Evolutionary conservation across 2,888 invertebrate genomes (phyloP), one percentile per base, ranked within the genome.

Genomic region (Scrobipalpa costella): DNA sequence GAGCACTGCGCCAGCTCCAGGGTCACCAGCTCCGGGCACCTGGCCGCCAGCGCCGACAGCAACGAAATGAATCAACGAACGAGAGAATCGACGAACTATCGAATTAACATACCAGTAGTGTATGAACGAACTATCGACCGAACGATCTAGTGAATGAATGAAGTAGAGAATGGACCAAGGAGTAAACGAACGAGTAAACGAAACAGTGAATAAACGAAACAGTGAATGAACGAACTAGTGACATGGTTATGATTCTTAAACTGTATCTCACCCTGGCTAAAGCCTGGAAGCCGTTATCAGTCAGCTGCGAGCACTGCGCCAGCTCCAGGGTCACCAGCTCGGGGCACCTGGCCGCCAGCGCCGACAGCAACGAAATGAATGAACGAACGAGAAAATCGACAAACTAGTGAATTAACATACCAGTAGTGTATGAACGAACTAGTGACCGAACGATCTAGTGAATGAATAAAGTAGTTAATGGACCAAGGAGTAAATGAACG

Each of bases 271-370:
- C 97, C 93, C 95, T 95, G 15, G 98, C 97, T 68, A 99, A 92
- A 15, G 98, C 97, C 88, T 98, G 97, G 92, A 99, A 99, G 65
- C 99, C 99, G 69, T 95, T 95, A 84, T 99, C 99, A 9, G 99
- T 98, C 77, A 99, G 96, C 79, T 97, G 97, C 60, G 95, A 95
- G 88, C 99, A 99, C 70, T 97, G 96, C 52, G 99, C 98, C 73
- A 99, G 96, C 92, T 99, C 99, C 66, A 99, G 90, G 3, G 98
- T 98, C 77, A 95, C 96, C 69, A 99, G 93, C 73, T 95, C 94
- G 58, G 95, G 95, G 86, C 98, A 98, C 81, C 95, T 94, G 78
- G 96, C 95, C 62, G 98, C 98, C 68, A 99, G 88, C 49, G 98
- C 95, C 72, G 95, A 93, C 66, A 99, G 93, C 17, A 98, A 93